Percentiles rank a stretch among this genome's conserved stretches.
Evolutionary conservation across 2,113 vertebrate genomes (phyloP).

Genomic region (Chauna torquata): DNA sequence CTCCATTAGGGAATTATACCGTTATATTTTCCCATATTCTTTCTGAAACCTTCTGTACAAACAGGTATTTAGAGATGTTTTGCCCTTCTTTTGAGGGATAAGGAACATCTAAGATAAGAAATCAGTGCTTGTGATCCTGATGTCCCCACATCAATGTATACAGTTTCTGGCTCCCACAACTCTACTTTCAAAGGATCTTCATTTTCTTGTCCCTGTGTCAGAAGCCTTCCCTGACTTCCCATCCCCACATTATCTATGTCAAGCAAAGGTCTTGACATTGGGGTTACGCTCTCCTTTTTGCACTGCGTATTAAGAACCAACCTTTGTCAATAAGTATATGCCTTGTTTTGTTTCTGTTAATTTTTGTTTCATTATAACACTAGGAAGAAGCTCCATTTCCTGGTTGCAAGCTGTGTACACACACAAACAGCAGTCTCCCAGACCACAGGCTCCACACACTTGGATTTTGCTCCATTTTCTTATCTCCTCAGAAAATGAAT

Average conservation of each 20-base stretch:
- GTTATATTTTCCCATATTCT: neutral
- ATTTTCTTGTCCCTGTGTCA: neutral
- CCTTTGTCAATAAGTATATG: neutral
- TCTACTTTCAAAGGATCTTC: neutral
- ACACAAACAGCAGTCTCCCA: neutral
- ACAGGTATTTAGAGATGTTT: neutral
- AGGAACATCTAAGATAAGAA: neutral
- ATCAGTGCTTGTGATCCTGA: neutral
- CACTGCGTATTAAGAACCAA: neutral
- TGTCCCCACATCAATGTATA: neutral
- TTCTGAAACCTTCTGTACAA: neutral
- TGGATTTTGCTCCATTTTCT: neutral
- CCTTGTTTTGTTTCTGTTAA: neutral
- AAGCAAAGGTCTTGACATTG: neutral
- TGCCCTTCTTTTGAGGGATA: neutral
- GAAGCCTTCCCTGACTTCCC: neutral
- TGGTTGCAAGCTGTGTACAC: neutral
- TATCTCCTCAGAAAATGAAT: neutral
- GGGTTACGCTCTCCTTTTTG: rapidly evolving
- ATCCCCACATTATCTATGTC: neutral
- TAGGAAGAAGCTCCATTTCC: neutral
- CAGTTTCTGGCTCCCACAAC: neutral
- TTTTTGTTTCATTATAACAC: neutral
- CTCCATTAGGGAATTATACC: neutral
- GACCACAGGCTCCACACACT: no score